Evolutionary conservation across 2,888 invertebrate species (phyloP).

Genomic region (Chromoteleia sp.): DNA sequence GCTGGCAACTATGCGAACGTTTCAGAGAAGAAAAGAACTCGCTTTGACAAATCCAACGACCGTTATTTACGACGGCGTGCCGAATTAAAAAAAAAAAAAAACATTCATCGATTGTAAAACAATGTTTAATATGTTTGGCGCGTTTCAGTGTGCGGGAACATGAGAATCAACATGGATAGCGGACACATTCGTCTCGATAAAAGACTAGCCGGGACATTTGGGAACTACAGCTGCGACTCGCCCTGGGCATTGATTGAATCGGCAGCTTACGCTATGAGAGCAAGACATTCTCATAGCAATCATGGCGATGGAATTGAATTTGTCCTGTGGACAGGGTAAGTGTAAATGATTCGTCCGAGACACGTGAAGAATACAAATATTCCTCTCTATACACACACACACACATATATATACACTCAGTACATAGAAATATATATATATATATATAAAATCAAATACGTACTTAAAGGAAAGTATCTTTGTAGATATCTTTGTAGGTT

Average conservation of each 20-base stretch:
- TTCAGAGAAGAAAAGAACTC: too few species aligned
- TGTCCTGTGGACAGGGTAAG: conserved; percentile 97
- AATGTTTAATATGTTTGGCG: conserved; percentile 29
- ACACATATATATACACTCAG: conserved; percentile 2
- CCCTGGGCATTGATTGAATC: conserved; percentile 95
- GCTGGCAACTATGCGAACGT: too few species aligned
- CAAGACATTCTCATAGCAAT: conserved; percentile 86
- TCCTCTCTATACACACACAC: not conserved
- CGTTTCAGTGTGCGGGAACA: conserved; percentile 87
- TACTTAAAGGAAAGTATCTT: too few species aligned
- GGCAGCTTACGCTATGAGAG: conserved; percentile 94
- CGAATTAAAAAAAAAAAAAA: not conserved
- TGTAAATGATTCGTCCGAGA: conserved; percentile 62
- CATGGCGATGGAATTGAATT: conserved; percentile 94
- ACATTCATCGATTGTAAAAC: conserved; percentile 16
- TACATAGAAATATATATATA: conserved; percentile 16
- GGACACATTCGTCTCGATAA: conserved; percentile 84
- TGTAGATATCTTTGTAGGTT: too few species aligned
- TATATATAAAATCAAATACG: conserved; percentile 13
- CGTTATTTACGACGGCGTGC: too few species aligned
- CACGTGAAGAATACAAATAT: conserved; percentile 58
- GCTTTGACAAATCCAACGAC: too few species aligned
- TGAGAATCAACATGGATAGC: conserved; percentile 84
- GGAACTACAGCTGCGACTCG: conserved; percentile 94
- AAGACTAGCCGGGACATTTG: conserved; percentile 90